A percentile compares a stretch with the other conserved stretches of the same genome.
phyloP scores from a whole-genome alignment of 2,113 vertebrate species.

The Penelope pileata region DNA sequence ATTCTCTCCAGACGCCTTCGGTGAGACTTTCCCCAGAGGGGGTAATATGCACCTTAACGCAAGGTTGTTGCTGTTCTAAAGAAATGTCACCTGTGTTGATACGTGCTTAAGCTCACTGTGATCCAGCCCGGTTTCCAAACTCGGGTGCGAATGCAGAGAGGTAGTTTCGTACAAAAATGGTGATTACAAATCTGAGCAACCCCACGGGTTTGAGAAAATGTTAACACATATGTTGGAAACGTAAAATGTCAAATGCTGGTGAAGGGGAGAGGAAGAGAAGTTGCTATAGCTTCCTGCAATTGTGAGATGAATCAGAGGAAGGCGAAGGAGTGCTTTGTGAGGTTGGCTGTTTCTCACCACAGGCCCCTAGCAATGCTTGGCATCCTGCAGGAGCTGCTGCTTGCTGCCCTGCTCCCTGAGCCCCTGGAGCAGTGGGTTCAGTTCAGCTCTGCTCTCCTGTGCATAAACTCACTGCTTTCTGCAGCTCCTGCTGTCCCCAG shows the following conservation, averaged over 20 bases:
- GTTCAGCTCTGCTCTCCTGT: neutral
- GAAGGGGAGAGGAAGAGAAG: neutral
- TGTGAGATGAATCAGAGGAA: neutral
- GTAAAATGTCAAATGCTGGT: neutral
- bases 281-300: slow-evolving; percentile 1
- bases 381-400: neutral
- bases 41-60: neutral
- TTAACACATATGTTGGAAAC: neutral
- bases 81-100: neutral
- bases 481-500: neutral
- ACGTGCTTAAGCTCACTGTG: neutral
- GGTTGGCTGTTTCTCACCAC: neutral
- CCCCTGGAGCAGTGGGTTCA: neutral
- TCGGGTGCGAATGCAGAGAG: neutral
- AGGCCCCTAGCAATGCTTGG: neutral
- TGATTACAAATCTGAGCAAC: neutral
- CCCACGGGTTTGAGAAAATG: neutral
- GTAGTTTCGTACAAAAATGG: neutral
- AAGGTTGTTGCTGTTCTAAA: neutral
- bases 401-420: neutral
- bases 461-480: neutral
- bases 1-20: slow-evolving; percentile 90
- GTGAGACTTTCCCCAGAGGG: slow-evolving; percentile 80
- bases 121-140: neutral
- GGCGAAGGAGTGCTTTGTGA: neutral